These are phyloP conservation scores for Rhabdornis inornatus DNA, from an alignment of 2,113 vertebrate genomes.

Conservation along the genomic window DNA sequence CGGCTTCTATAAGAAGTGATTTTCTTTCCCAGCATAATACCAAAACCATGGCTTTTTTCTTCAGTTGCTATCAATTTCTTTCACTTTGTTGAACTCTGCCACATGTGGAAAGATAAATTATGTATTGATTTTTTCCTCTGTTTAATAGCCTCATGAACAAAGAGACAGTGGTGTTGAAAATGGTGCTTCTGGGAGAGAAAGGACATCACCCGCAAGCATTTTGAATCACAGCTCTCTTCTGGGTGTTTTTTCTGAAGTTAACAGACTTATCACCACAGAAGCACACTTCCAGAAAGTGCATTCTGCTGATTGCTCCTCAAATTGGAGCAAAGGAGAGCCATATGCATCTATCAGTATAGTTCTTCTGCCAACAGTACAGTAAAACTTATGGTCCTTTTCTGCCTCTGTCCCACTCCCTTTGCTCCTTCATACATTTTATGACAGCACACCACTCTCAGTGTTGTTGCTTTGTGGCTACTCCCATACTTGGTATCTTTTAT, in stretches of 20 bases:
- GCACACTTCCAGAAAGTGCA: not conserved
- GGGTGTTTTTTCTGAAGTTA: not conserved
- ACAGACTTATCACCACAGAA: not conserved
- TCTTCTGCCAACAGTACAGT: not conserved
- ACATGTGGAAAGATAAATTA: conserved; percentile 61
- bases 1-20: not conserved
- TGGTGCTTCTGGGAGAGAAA: not conserved
- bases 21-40: not conserved
- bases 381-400: not conserved
- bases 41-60: not conserved
- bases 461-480: not conserved
- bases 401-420: not conserved
- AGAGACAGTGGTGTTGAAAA: not conserved
- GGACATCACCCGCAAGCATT: not conserved
- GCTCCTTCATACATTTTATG: not conserved
- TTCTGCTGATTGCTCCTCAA: not conserved
- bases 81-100: conserved; percentile 9
- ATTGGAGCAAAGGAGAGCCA: not conserved
- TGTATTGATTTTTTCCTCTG: conserved; percentile 66
- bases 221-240: conserved; percentile 1
- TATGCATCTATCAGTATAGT: not conserved
- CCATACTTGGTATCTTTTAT: not conserved
- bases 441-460: not conserved
- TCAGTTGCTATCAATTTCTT: not conserved
- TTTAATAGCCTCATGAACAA: conserved; percentile 28